Evolutionary conservation across 30 jellyfish, hydroid and myxozoan genomes (phyloP).

Genomic region (Turritopsis rubra): DNA sequence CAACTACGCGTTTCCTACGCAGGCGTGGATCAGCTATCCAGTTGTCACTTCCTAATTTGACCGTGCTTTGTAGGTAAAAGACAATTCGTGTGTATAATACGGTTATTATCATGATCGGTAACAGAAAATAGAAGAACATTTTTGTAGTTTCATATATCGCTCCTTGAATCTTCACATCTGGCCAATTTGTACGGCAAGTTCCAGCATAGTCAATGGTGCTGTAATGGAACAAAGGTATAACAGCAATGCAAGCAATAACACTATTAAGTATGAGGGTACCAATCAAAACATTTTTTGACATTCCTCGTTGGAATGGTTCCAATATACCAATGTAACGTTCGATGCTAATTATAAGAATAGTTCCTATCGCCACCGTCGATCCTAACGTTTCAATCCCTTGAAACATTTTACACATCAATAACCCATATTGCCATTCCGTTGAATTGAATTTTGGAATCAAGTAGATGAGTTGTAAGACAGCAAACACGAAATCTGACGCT

Average conservation of each 20-base stretch:
- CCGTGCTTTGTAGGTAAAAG: background rate
- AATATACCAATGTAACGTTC: constrained; percentile 37
- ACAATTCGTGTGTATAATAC: background rate
- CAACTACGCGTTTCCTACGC: constrained; percentile 11
- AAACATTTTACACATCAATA: constrained; percentile 5
- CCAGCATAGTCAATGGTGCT: background rate
- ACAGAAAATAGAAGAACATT: background rate
- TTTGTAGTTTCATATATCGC: background rate
- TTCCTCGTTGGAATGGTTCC: constrained; percentile 36
- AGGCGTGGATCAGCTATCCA: constrained; percentile 20
- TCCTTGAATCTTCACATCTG: background rate
- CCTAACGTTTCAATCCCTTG: constrained; percentile 11
- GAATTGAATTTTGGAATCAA: constrained; percentile 26
- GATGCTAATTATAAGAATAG: constrained; percentile 30
- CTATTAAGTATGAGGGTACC: background rate
- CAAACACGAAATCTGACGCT: constrained; percentile 24
- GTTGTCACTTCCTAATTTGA: background rate
- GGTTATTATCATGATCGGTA: background rate
- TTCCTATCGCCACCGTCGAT: constrained; percentile 28
- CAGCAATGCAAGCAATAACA: background rate
- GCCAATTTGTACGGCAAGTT: constrained; percentile 3
- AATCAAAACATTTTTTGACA: constrained; percentile 6
- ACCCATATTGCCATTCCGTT: constrained; percentile 12
- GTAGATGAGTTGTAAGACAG: constrained; percentile 38
- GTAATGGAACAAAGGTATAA: background rate